A percentile compares a stretch with the other conserved stretches of the same genome.
phyloP scores from a whole-genome alignment of 2,888 invertebrate species.

The Cheilosia vulpina region DNA sequence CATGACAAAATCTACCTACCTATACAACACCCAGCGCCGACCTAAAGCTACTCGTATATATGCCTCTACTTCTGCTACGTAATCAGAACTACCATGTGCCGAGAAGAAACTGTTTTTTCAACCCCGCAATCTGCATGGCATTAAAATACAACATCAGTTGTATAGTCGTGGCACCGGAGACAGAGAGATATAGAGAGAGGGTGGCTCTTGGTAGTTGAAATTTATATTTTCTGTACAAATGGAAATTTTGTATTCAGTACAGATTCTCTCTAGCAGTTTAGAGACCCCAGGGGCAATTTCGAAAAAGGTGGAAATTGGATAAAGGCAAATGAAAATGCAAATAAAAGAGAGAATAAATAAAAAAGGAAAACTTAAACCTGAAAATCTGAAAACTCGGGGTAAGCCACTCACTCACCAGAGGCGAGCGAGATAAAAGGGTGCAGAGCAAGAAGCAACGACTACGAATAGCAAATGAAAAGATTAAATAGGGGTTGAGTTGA shows the following conservation, averaged over 20 bases:
- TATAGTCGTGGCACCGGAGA: neutral
- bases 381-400: conserved; percentile 53
- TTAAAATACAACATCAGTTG: conserved; percentile 51
- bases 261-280: conserved; percentile 30
- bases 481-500: conserved; percentile 38
- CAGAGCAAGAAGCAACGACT: conserved; percentile 4
- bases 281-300: conserved; percentile 32
- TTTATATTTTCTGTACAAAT: conserved; percentile 52
- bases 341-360: conserved; percentile 6
- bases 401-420: conserved; percentile 54
- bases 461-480: conserved; percentile 54
- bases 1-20: conserved; percentile 24
- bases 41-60: neutral
- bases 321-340: conserved; percentile 65
- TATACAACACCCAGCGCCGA: conserved; percentile 1
- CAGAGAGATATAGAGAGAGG: neutral
- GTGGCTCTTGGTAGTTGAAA: conserved; percentile 28
- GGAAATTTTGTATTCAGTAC: conserved; percentile 56
- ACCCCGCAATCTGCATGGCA: conserved; percentile 58
- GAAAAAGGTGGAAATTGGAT: conserved; percentile 65
- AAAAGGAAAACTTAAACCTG: neutral
- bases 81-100: conserved; percentile 45
- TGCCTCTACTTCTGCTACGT: conserved; percentile 1
- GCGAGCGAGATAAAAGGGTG: conserved; percentile 20
- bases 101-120: conserved; percentile 27